These are phyloP conservation scores for Diploscapter pachys DNA, from an alignment of 1,140 invertebrate species.

Conservation along the genomic window DNA sequence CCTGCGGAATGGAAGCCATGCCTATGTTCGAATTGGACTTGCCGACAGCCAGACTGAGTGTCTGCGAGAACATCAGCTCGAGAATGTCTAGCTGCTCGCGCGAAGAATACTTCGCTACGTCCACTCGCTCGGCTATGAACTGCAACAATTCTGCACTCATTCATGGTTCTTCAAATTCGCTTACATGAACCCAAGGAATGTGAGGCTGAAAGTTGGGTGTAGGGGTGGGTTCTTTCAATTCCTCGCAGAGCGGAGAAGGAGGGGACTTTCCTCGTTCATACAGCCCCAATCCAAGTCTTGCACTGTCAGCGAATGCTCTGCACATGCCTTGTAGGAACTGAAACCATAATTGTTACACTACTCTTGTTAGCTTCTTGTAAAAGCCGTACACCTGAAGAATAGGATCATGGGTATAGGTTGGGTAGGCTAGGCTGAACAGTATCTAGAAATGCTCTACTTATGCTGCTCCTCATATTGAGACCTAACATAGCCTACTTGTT, in stretches of 20 bases:
- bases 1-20: conserved; percentile 53
- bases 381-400: too few species aligned
- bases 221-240: conserved; percentile 58
- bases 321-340: conserved; percentile 83
- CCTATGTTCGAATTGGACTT: background rate
- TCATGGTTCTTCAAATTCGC: background rate
- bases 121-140: conserved; percentile 86
- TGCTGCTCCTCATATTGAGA: too few species aligned
- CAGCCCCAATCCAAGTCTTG: conserved; percentile 80
- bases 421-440: too few species aligned
- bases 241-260: conserved; percentile 44
- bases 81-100: conserved; percentile 90
- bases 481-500: too few species aligned
- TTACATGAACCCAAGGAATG: conserved; percentile 83
- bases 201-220: conserved; percentile 83
- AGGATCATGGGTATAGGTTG: too few species aligned
- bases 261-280: conserved; percentile 71
- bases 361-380: too few species aligned
- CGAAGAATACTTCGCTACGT: conserved; percentile 92
- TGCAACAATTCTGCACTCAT: conserved; percentile 50
- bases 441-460: too few species aligned
- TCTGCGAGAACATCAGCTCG: conserved; percentile 76
- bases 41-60: conserved; percentile 81
- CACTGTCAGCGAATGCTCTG: conserved; percentile 77
- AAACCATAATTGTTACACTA: conserved; percentile 4